A percentile compares a stretch with the other conserved stretches of the same genome.
These are phyloP conservation scores for Apamea monoglypha DNA, from an alignment of 2,888 invertebrate genomes.

Conservation along the genomic window DNA sequence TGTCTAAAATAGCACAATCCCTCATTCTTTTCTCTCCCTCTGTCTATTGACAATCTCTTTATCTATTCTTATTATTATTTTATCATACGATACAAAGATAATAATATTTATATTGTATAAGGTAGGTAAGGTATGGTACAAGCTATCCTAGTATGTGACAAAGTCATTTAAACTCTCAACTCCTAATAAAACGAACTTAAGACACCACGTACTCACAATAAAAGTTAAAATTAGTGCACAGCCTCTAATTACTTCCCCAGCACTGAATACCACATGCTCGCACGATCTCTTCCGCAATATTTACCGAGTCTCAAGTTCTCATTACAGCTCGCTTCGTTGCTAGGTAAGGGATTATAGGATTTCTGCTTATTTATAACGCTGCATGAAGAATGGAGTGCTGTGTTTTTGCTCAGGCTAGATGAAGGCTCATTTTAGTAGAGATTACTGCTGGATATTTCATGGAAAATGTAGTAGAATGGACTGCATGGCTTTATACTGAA, in stretches of 20 bases:
- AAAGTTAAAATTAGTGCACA: conserved; percentile 11
- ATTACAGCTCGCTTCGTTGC: conserved; percentile 29
- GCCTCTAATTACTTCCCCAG: conserved; percentile 13
- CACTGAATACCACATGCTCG: conserved; percentile 15
- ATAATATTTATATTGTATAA: not conserved
- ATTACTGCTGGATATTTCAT: not conserved
- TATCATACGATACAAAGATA: not conserved
- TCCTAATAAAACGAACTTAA: not conserved
- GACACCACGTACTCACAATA: not conserved
- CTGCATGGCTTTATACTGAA: not conserved
- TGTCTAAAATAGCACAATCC: not conserved
- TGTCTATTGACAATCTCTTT: not conserved
- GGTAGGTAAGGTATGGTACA: too few species aligned
- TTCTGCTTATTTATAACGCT: conserved; percentile 23
- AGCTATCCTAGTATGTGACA: too few species aligned
- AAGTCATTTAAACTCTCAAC: not conserved
- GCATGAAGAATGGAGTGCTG: conserved; percentile 20
- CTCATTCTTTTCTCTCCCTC: not conserved
- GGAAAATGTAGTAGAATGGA: not conserved
- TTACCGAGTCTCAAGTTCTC: conserved; percentile 42
- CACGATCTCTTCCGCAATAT: conserved; percentile 24
- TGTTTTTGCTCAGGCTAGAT: conserved; percentile 12
- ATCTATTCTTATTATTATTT: too few species aligned
- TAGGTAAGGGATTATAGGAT: conserved; percentile 34
- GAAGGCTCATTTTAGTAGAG: conserved; percentile 13